Percentiles rank a stretch among this genome's conserved stretches.
Evolutionary conservation across 2,797 vertebrate species (phyloP).

Genomic region (Okamejei kenojei): DNA sequence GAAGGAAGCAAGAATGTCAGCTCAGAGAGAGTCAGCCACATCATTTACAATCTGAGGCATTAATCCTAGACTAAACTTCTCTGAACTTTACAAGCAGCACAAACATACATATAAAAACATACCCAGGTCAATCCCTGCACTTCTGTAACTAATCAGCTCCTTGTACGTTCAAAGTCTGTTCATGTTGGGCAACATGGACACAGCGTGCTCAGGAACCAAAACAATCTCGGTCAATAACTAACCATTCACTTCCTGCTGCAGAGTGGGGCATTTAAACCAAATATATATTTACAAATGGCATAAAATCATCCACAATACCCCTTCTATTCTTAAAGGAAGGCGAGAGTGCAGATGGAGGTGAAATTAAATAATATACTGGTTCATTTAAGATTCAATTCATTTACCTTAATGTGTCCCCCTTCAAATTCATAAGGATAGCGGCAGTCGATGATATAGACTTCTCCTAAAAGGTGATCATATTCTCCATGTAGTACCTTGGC

Average conservation of each 20-base stretch:
- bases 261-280: neutral
- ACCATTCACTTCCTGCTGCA: neutral
- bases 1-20: slow-evolving; percentile 23
- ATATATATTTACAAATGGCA: neutral
- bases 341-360: neutral
- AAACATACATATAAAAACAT: neutral
- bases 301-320: neutral
- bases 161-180: neutral
- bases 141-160: neutral
- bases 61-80: neutral
- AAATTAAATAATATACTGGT: neutral
- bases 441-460: slow-evolving; percentile 53
- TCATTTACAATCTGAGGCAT: neutral
- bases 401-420: slow-evolving; percentile 58
- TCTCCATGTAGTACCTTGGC: slow-evolving; percentile 49
- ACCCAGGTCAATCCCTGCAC: neutral
- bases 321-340: neutral
- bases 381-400: neutral
- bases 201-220: neutral
- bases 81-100: neutral
- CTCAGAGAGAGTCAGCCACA: neutral
- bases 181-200: neutral
- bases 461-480: slow-evolving; percentile 49
- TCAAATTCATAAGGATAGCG: slow-evolving; percentile 56
- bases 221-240: neutral